phyloP scores from a whole-genome alignment of 2,797 vertebrate genomes.

The Sebastes cheni region DNA sequence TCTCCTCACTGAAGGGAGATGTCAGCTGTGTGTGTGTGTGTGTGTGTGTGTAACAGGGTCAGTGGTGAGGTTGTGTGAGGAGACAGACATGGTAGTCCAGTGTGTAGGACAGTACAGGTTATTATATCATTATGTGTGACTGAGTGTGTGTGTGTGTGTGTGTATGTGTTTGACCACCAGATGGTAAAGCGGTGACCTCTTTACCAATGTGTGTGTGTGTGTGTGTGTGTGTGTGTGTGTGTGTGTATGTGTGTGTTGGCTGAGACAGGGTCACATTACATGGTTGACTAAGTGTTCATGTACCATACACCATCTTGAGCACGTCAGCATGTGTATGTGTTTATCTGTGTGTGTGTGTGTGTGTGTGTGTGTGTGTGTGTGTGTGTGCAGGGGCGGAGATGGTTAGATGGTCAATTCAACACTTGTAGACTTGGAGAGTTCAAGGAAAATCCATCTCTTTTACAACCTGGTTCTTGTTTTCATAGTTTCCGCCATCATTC shows the following conservation, averaged over 20 bases:
- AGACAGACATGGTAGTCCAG: not conserved
- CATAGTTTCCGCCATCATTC: not conserved
- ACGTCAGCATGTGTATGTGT: conserved; percentile 47
- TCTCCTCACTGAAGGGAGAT: conserved; percentile 42
- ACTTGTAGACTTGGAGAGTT: not conserved
- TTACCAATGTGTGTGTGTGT: conserved; percentile 47
- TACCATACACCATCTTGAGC: conserved; percentile 62
- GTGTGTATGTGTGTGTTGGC: conserved; percentile 23
- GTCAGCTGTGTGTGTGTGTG: conserved; percentile 42
- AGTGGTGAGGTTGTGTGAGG: not conserved
- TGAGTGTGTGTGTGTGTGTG: conserved; percentile 16
- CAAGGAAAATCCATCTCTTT: not conserved
- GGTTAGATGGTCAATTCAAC: not conserved
- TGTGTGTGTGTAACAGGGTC: conserved; percentile 13
- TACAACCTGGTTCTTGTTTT: not conserved
- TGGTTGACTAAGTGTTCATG: conserved; percentile 69
- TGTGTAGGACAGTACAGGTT: conserved; percentile 9
- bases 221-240: conserved; percentile 27
- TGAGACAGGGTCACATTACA: conserved; percentile 63
- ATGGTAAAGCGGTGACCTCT: conserved; percentile 70
- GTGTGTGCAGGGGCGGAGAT: not conserved
- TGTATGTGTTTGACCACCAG: conserved; percentile 49
- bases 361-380: not conserved
- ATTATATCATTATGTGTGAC: conserved; percentile 31
- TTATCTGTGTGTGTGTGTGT: not conserved